Evolutionary conservation across 2,113 vertebrate species (phyloP), one percentile per base, ranked within the genome.

Genomic region (Lasiurus cinereus): DNA sequence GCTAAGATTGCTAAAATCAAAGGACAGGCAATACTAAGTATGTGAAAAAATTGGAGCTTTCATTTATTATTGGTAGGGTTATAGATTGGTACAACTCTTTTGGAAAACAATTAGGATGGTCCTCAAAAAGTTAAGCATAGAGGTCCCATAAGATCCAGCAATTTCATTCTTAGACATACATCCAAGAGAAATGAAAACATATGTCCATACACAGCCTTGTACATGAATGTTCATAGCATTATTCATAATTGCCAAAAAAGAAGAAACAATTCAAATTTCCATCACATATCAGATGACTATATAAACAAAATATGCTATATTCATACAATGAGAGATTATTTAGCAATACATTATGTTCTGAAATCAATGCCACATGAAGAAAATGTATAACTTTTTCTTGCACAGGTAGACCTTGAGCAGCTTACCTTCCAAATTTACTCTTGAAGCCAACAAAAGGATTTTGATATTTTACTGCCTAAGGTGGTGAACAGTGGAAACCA

Each of bases 21-120:
- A 95, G 39, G 64, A 95, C 46, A 80, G 29, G 88, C 59, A 87
- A 43, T 67, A 94, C 46, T 11, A 88, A 90, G 31, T 52, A 83
- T 72, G 19, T 90, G 48, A 92, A 94, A 64, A 90, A 80, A 93
- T 54, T 29, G 5, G 11, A 83, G 29, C 10, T 1, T 11, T 72
- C 62, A 66, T 46, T 87, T 80, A 59, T 70, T 76, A 22, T 52
- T 78, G 29, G 39, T 39, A 15, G 29, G 36, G 56, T 62, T 83
- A 31, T 82, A 89, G 92, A 90, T 83, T 92, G 50, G 6, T 87
- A 24, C 8, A 43, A 86, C 13, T 64, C 8, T 76, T 93, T 95
- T 74, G 48, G 64, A 86, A 93, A 93, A 93, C 70, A 90, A 66
- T 77, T 85, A 54, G 48, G 2, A 64, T 84, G 7, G 46, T 64